Base-by-base conservation (phyloP, 2,888 invertebrate species). In the Crocallis elinguaria region DNA sequence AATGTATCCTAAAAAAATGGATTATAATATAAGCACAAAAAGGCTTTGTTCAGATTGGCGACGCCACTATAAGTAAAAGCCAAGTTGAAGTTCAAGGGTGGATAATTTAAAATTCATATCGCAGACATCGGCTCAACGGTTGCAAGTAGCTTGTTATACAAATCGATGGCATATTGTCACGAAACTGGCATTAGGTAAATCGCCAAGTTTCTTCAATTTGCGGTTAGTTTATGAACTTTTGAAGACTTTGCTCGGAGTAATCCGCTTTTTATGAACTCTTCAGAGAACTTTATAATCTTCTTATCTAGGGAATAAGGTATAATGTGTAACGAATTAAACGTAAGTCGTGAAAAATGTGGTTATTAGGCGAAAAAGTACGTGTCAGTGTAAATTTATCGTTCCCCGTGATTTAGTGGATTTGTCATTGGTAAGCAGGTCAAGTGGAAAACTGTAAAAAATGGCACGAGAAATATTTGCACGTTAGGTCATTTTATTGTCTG, bases 131-230 rank as follows among this genome's bases (percentile, higher is more conserved):
- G 48, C 42, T 41, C 48, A 36, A 33, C 19, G 38, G 56, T 55
- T 59, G 57, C 44, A 59, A 61, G 56, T 55, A 43, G 53, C 25
- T 53, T 49, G 45, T 45, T 45, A 39, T 37, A 48, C 30, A 52
- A 58, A 69, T 68, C 66, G 39, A 60, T 62, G 38, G 53, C 39
- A 57, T 53, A 57, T 59, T 66, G 57, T 70, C 63, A 70, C 64
- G 62, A 62, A 60, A 60, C 49, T 62, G 23, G 43, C 43, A 59
- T 55, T 55, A 66, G 66, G 60, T 64, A 49, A 62, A 49, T 60
- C 53, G 54, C 21, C 21, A 61, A 65, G 60, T 64, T 65, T 56
- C 56, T 48, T 12, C 13, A 39, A 38, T 11, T 36, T 30, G 27
- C 48, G 39, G 14, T 46, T 23, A 30, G 14, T 17, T 45, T 23